These are phyloP conservation scores for Apodemus speciosus DNA, from an alignment of 2,113 vertebrate genomes.

Conservation along the genomic window DNA sequence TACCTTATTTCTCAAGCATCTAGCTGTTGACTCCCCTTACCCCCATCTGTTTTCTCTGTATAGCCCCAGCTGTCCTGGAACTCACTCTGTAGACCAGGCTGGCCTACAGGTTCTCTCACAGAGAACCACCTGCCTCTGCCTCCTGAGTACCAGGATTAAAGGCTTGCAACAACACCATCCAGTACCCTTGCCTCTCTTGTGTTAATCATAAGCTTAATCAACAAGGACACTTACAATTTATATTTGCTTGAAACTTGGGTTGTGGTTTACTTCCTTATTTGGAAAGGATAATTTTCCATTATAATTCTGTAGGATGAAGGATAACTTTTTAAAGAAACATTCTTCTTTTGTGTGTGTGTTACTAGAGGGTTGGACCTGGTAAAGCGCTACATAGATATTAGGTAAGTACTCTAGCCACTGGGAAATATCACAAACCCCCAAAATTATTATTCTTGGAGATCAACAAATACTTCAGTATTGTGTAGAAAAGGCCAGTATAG, in stretches of 20 bases:
- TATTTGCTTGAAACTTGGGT: conserved; percentile 12
- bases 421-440: no score
- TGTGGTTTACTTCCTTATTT: conserved; percentile 56
- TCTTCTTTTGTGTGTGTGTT: neutral
- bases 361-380: neutral
- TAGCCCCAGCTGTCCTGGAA: neutral
- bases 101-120: neutral
- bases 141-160: neutral
- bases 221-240: conserved; percentile 26
- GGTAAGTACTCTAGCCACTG: neutral
- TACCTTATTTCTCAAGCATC: conserved; percentile 25
- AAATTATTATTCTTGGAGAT: neutral
- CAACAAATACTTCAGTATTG: neutral
- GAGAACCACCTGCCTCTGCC: neutral
- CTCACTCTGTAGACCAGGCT: neutral
- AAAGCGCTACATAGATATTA: neutral
- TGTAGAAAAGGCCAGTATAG: neutral
- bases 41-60: neutral
- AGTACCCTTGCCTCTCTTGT: neutral
- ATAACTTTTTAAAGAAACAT: neutral
- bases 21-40: neutral
- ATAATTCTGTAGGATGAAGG: neutral
- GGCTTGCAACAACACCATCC: neutral
- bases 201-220: conserved; percentile 34
- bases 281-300: conserved; percentile 55